Percentiles rank a stretch among this genome's conserved stretches.
These are phyloP conservation scores for Hecatera dysodea DNA, from an alignment of 2,888 invertebrate species.

Conservation along the genomic window DNA sequence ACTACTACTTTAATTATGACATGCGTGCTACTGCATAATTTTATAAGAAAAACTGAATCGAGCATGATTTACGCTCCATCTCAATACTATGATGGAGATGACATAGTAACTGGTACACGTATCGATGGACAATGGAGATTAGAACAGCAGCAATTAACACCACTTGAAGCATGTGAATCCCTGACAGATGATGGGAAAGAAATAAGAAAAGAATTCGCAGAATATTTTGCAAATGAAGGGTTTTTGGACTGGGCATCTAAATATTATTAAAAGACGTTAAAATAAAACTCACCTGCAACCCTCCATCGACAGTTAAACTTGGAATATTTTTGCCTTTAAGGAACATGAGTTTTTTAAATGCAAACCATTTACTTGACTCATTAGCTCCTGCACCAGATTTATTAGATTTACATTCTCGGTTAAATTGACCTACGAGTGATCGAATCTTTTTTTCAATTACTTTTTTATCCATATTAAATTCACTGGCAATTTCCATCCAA, in stretches of 20 bases:
- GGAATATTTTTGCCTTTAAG: conserved; percentile 58
- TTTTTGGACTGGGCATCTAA: conserved; percentile 58
- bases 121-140: conserved; percentile 61
- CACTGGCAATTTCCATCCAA: conserved; percentile 58
- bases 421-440: conserved; percentile 54
- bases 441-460: conserved; percentile 48
- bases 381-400: too few species aligned
- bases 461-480: conserved; percentile 44
- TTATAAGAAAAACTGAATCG: conserved; percentile 44
- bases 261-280: conserved; percentile 39
- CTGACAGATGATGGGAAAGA: conserved; percentile 61
- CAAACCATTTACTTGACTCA: conserved; percentile 60
- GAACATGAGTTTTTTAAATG: conserved; percentile 61
- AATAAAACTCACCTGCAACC: conserved; percentile 50
- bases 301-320: conserved; percentile 49
- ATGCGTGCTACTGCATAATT: conserved; percentile 63
- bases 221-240: conserved; percentile 63
- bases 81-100: conserved; percentile 58
- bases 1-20: conserved; percentile 61
- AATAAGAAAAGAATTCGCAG: conserved; percentile 64
- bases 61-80: conserved; percentile 57
- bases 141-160: conserved; percentile 62
- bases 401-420: conserved; percentile 50
- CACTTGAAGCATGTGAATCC: conserved; percentile 60
- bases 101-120: conserved; percentile 55